These are phyloP conservation scores for Holacanthella duospinosa DNA, from an alignment of 2,888 invertebrate genomes.

Conservation along the genomic window DNA sequence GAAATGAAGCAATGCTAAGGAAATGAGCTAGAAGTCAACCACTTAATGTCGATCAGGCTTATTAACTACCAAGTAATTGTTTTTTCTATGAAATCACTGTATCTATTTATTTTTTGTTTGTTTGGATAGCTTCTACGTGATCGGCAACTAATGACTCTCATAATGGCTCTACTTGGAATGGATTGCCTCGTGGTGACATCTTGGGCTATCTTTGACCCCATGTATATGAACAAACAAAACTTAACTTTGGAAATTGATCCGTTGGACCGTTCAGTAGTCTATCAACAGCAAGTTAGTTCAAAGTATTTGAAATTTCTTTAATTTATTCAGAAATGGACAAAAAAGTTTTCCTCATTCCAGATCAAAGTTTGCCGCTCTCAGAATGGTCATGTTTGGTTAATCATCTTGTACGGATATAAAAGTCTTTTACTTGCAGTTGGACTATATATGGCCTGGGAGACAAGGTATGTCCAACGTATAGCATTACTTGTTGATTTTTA, in stretches of 20 bases:
- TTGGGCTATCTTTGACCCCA: slow-evolving; percentile 78
- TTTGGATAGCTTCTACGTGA: slow-evolving; percentile 67
- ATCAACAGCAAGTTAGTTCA: slow-evolving; percentile 64
- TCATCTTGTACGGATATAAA: slow-evolving; percentile 80
- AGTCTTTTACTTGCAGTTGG: slow-evolving; percentile 77
- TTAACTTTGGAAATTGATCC: slow-evolving; percentile 66
- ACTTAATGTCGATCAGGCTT: too few species aligned
- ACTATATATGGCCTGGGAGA: slow-evolving; percentile 94
- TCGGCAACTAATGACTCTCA: slow-evolving; percentile 72
- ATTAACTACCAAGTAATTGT: too few species aligned
- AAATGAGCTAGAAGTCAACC: too few species aligned
- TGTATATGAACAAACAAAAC: slow-evolving; percentile 72
- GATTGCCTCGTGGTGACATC: slow-evolving; percentile 72
- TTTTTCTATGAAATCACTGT: too few species aligned
- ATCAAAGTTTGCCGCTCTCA: slow-evolving; percentile 79
- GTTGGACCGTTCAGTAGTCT: slow-evolving; percentile 67
- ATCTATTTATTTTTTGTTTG: not conserved
- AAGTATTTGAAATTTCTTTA: not conserved
- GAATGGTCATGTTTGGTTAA: slow-evolving; percentile 80
- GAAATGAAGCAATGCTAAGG: too few species aligned
- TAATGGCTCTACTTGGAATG: slow-evolving; percentile 67
- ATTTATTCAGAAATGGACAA: not conserved
- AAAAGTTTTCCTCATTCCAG: slow-evolving; percentile 45
- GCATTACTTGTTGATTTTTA: not conserved
- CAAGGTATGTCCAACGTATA: slow-evolving; percentile 45